Conservation (phyloP, 2,797 vertebrate genomes). For the Tokudaia muenninki region DNA sequence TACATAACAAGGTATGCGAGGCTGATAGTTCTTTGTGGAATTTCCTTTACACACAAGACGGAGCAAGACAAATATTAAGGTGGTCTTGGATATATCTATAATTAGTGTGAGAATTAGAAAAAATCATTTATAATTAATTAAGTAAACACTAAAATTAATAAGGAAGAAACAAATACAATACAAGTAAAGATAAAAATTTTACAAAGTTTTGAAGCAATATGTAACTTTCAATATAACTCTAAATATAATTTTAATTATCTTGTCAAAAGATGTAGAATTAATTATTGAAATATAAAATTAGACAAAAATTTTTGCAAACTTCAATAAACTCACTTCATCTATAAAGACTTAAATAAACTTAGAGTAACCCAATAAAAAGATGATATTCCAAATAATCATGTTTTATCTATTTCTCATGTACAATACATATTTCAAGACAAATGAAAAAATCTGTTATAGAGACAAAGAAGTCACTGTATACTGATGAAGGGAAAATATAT, state of each 20-base stretch:
- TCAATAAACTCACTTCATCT: neutral
- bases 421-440: neutral
- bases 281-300: neutral
- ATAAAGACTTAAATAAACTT: neutral
- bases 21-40: neutral
- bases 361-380: neutral
- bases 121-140: neutral
- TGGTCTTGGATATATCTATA: neutral
- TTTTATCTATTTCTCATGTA: too few relatives aligned
- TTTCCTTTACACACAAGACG: neutral
- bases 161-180: neutral
- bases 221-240: neutral
- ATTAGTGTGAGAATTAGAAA: neutral
- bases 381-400: neutral
- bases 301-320: neutral
- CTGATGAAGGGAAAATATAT: neutral
- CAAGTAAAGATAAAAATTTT: neutral
- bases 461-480: neutral
- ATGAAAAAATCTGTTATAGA: neutral
- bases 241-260: neutral
- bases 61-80: neutral
- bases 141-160: neutral
- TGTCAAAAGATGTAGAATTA: neutral
- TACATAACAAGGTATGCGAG: neutral
- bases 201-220: too few relatives aligned